Percentiles rank a stretch among this genome's conserved stretches.
These are phyloP conservation scores for Lagria hirta DNA, from an alignment of 2,888 invertebrate species.

Conservation along the genomic window DNA sequence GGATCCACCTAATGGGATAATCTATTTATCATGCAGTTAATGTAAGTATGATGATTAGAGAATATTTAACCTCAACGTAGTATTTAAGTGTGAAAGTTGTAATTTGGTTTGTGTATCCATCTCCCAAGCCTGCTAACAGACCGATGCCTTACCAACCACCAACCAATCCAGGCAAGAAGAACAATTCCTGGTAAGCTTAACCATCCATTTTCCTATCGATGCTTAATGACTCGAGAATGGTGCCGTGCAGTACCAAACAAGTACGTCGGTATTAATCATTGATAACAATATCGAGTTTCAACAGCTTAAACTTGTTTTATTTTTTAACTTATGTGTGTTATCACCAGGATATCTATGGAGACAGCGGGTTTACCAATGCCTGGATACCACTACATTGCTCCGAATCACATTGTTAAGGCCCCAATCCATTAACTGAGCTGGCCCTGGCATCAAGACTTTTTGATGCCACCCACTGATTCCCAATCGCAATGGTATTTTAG, in stretches of 20 bases:
- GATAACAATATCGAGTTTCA: background rate
- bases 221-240: conserved; percentile 35
- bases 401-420: conserved; percentile 90
- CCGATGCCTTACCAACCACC: conserved; percentile 49
- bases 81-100: conserved; percentile 43
- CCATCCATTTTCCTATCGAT: conserved; percentile 47
- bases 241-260: no score
- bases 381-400: conserved; percentile 89
- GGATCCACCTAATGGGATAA: no score
- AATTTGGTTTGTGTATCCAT: conserved; percentile 48
- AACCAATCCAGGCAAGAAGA: conserved; percentile 49
- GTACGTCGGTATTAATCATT: no score
- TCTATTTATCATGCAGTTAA: background rate
- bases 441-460: conserved; percentile 45
- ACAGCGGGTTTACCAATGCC: conserved; percentile 89
- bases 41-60: conserved; percentile 3
- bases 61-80: conserved; percentile 5
- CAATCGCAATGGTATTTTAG: conserved; percentile 49
- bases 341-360: conserved; percentile 87
- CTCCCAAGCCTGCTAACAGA: conserved; percentile 51
- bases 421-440: conserved; percentile 75
- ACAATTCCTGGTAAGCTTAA: conserved; percentile 51
- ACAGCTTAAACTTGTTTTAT: conserved; percentile 7
- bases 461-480: conserved; percentile 49
- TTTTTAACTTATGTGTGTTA: conserved; percentile 15